Evolutionary conservation across 2,888 invertebrate genomes (phyloP).

Genomic region (Callyntrura sp.): DNA sequence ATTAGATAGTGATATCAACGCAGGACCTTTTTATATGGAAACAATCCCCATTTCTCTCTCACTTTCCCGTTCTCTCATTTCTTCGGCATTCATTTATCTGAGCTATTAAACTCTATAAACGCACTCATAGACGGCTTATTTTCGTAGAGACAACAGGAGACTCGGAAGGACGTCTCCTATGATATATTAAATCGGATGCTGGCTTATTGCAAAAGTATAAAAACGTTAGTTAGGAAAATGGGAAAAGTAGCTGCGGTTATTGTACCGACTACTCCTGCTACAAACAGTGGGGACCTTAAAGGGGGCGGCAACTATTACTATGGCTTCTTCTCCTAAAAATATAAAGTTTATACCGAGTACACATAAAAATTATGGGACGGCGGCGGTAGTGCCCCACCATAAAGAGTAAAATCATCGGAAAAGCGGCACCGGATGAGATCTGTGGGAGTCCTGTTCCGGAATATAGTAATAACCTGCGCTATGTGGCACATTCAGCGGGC

Average conservation of each 20-base stretch:
- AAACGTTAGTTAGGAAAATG: conserved; percentile 14
- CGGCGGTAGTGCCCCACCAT: background rate
- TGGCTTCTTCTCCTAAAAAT: too few relatives aligned
- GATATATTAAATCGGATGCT: conserved; percentile 71
- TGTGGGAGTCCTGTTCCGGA: conserved; percentile 50
- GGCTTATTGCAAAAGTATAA: conserved; percentile 62
- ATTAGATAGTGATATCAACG: background rate
- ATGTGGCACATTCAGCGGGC: too few relatives aligned
- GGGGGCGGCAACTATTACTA: background rate
- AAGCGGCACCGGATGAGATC: conserved; percentile 25
- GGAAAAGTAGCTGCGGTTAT: background rate
- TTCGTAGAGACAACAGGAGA: conserved; percentile 55
- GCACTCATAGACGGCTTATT: background rate
- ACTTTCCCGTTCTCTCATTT: too few relatives aligned
- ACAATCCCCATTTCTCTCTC: too few relatives aligned
- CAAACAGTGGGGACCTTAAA: background rate
- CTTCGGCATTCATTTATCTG: background rate
- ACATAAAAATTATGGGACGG: conserved; percentile 8
- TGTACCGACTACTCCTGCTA: background rate
- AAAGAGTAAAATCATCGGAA: background rate
- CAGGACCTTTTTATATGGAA: background rate
- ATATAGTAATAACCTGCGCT: conserved; percentile 18
- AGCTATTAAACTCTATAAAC: background rate
- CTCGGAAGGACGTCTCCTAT: conserved; percentile 60
- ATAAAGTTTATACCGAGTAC: background rate